Evolutionary conservation across 2,797 vertebrate species (phyloP).

Genomic region (Phaenicophaeus curvirostris): DNA sequence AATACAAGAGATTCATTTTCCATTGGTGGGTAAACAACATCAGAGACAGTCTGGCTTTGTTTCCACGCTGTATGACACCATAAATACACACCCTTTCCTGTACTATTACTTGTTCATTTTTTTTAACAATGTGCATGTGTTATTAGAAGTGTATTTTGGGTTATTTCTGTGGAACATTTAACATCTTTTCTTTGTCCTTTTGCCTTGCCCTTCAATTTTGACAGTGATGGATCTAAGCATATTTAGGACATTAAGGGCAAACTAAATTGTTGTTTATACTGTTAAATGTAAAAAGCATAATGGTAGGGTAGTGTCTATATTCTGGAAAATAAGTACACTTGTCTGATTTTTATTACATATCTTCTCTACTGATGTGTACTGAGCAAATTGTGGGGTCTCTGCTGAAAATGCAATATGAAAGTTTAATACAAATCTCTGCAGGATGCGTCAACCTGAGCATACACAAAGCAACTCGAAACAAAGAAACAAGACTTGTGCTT

Average conservation of each 20-base stretch:
- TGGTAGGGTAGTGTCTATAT: conserved; percentile 48
- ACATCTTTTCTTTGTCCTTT: conserved; percentile 63
- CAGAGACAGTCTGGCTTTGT: not conserved
- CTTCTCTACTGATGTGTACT: conserved; percentile 48
- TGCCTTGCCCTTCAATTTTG: conserved; percentile 63
- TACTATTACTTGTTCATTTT: not conserved
- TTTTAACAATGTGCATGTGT: conserved; percentile 20
- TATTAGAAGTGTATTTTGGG: conserved; percentile 40
- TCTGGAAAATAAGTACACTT: conserved; percentile 64
- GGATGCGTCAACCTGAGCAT: conserved; percentile 32
- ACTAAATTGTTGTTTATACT: conserved; percentile 72
- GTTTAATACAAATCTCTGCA: conserved; percentile 46
- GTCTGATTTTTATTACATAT: conserved; percentile 68
- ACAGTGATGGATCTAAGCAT: conserved; percentile 59
- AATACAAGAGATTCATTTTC: not conserved
- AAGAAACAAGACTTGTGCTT: not conserved
- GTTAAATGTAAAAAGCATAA: conserved; percentile 71
- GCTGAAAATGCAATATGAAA: conserved; percentile 37
- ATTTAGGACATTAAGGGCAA: conserved; percentile 69
- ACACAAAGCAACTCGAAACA: not conserved
- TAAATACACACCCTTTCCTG: conserved; percentile 20
- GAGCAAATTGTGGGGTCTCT: conserved; percentile 63
- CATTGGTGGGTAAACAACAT: not conserved
- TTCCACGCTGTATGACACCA: not conserved
- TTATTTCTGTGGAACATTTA: conserved; percentile 18